Evolutionary conservation across 1,140 invertebrate species (phyloP).

Genomic region (Pseudomyrmex gracilis): DNA sequence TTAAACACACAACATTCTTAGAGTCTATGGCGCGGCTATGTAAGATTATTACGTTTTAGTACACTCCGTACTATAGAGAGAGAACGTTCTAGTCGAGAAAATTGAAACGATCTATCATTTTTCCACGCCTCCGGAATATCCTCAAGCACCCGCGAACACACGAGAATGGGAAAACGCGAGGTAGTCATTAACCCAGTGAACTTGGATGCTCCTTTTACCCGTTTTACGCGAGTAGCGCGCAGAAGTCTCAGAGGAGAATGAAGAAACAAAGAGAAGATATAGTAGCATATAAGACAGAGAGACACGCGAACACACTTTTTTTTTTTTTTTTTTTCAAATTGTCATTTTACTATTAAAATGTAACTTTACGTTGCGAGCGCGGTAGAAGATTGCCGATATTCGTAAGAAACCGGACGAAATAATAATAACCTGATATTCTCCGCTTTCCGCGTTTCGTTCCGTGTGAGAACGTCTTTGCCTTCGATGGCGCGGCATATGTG

Average conservation of each 20-base stretch:
- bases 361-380: background rate
- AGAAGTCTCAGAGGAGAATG: background rate
- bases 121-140: slow-evolving; percentile 19
- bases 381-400: too few species aligned
- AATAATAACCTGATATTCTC: slow-evolving; percentile 17
- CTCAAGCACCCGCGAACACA: background rate
- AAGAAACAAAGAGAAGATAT: background rate
- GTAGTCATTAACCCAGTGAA: slow-evolving; percentile 73
- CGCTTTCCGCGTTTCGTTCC: slow-evolving; percentile 37
- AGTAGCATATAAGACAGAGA: too few species aligned
- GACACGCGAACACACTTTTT: background rate
- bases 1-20: slow-evolving; percentile 11
- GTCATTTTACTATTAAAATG: background rate
- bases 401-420: background rate
- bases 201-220: slow-evolving; percentile 8
- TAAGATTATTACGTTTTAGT: slow-evolving; percentile 22
- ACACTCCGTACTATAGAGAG: background rate
- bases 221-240: background rate
- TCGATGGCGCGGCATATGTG: slow-evolving; percentile 47
- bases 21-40: background rate
- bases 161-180: slow-evolving; percentile 32
- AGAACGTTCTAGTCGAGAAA: slow-evolving; percentile 10
- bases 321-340: background rate
- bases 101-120: slow-evolving; percentile 37
- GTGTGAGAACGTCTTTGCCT: slow-evolving; percentile 63